phyloP scores from a whole-genome alignment of 2,797 vertebrate species.

The Acanthiza pusilla region DNA sequence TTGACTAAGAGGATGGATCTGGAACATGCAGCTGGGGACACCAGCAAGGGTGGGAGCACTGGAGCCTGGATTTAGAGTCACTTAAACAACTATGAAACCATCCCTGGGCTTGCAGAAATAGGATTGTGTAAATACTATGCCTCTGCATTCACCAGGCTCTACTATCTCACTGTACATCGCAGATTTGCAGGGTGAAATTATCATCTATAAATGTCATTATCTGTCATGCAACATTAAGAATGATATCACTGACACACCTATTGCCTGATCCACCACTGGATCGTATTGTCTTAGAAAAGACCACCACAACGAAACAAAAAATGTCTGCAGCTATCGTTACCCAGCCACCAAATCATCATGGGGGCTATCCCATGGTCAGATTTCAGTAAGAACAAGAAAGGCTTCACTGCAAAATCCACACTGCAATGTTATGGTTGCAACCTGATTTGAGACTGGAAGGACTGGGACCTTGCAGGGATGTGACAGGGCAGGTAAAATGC shows the following conservation, averaged over 20 bases:
- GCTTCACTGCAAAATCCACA: rapidly evolving
- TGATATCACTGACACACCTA: background rate
- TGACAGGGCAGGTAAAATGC: background rate
- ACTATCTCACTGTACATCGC: rapidly evolving
- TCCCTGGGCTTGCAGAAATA: background rate
- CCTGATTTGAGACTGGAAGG: background rate
- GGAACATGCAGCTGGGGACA: background rate
- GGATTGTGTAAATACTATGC: background rate
- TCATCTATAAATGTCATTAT: background rate
- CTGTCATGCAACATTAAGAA: background rate
- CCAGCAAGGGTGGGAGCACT: background rate
- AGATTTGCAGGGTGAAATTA: background rate
- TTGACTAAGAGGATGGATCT: background rate
- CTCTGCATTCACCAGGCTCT: background rate
- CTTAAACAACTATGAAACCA: background rate
- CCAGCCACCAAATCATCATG: background rate
- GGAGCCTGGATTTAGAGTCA: background rate
- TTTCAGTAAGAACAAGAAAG: background rate
- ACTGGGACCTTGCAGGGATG: background rate
- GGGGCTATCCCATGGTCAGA: rapidly evolving
- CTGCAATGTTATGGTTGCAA: background rate
- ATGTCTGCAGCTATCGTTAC: background rate
- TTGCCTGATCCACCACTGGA: background rate
- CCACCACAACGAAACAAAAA: rapidly evolving
- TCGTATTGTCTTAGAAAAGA: background rate